Evolutionary conservation across 2,113 vertebrate species (phyloP).

Genomic region (Aspidoscelis tigris): DNA sequence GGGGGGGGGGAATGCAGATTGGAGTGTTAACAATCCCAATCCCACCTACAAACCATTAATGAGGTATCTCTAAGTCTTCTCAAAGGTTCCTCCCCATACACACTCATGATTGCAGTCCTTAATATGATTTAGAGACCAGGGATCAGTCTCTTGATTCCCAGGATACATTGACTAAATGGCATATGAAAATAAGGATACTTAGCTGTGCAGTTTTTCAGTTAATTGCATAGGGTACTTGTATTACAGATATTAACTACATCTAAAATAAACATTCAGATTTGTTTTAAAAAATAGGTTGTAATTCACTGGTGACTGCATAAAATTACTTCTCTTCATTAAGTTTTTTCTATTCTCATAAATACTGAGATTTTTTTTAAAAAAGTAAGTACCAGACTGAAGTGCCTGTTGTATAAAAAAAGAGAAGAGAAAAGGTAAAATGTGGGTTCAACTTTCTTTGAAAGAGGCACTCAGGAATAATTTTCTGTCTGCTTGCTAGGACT

Average conservation of each 20-base stretch:
- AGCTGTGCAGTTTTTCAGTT: background rate
- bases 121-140: slow-evolving; percentile 7
- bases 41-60: too few relatives aligned
- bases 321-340: slow-evolving; percentile 6
- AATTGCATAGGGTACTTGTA: slow-evolving; percentile 19
- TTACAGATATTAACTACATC: slow-evolving; percentile 31
- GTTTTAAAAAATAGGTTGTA: background rate
- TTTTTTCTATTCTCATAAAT: background rate
- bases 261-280: slow-evolving; percentile 14
- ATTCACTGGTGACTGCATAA: background rate
- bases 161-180: slow-evolving; percentile 7
- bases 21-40: too few relatives aligned
- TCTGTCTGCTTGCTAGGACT: too few relatives aligned
- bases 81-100: too few relatives aligned
- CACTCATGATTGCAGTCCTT: background rate
- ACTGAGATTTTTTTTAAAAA: background rate
- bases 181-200: slow-evolving; percentile 8
- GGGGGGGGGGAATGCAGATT: too few relatives aligned
- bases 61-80: too few relatives aligned
- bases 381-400: background rate
- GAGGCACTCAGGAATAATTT: too few relatives aligned
- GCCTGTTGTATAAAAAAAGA: background rate
- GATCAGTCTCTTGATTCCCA: background rate
- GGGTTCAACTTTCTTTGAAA: background rate
- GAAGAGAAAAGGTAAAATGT: background rate